Percentiles rank a stretch among this genome's conserved stretches.
phyloP scores from a whole-genome alignment of 2,113 vertebrate species.

The Melanostigma gelatinosum region DNA sequence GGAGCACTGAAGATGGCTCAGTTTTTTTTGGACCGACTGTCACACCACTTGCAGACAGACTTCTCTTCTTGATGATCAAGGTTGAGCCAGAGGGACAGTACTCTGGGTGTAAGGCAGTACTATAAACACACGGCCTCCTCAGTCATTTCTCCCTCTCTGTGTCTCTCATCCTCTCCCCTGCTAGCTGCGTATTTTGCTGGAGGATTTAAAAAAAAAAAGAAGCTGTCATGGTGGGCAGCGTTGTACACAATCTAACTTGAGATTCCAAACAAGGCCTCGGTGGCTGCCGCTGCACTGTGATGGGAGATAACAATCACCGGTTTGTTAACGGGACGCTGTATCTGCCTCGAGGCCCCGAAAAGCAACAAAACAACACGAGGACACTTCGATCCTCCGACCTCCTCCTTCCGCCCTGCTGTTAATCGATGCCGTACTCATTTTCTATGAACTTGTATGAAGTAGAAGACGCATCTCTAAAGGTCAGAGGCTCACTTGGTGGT shows the following conservation, averaged over 20 bases:
- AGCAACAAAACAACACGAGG: conserved; percentile 68
- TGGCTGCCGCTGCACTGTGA: conserved; percentile 57
- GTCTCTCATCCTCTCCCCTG: conserved; percentile 46
- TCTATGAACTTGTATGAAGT: conserved; percentile 60
- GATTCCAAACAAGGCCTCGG: conserved; percentile 64
- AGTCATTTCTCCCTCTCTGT: neutral
- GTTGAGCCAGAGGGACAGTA: conserved; percentile 39
- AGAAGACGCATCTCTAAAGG: conserved; percentile 68
- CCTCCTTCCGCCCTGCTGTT: conserved; percentile 39
- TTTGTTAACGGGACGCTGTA: conserved; percentile 74
- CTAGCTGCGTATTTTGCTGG: conserved; percentile 44
- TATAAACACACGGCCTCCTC: conserved; percentile 36
- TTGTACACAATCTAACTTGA: conserved; percentile 56
- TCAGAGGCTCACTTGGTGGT: conserved; percentile 60
- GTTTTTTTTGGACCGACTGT: conserved; percentile 25
- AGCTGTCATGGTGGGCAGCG: conserved; percentile 47
- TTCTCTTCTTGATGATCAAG: conserved; percentile 48
- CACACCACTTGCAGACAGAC: conserved; percentile 15
- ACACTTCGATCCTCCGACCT: conserved; percentile 63
- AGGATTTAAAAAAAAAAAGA: conserved; percentile 34
- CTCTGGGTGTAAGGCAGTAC: conserved; percentile 10
- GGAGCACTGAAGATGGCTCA: conserved; percentile 43
- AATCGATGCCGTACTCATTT: conserved; percentile 76
- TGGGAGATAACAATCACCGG: conserved; percentile 74
- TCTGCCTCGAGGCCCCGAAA: conserved; percentile 62